Evolutionary conservation across 2,888 invertebrate species (phyloP).

Genomic region (Beris chalybata): DNA sequence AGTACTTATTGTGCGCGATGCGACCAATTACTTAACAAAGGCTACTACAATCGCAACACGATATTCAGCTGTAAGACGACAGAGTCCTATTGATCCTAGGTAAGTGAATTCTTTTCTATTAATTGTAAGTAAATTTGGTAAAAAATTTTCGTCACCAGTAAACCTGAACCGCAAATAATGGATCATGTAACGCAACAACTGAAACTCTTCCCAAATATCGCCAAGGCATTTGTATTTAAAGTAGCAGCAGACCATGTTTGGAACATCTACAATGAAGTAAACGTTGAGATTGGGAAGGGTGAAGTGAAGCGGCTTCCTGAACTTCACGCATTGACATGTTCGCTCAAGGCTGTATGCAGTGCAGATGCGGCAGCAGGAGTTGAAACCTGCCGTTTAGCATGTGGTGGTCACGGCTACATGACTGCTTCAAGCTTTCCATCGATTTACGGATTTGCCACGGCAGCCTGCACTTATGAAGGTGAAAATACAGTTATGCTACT

Average conservation of each 20-base stretch:
- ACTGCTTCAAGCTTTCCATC: conserved; percentile 81
- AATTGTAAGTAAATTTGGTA: background rate
- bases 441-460: conserved; percentile 81
- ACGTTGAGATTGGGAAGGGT: conserved; percentile 78
- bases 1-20: conserved; percentile 79
- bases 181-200: conserved; percentile 94
- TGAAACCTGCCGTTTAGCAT: conserved; percentile 85
- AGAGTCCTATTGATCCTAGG: conserved; percentile 84
- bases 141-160: conserved; percentile 57
- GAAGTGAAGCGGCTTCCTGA: conserved; percentile 82
- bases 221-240: conserved; percentile 77
- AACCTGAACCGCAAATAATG: conserved; percentile 85
- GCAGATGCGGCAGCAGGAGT: conserved; percentile 74
- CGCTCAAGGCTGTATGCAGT: conserved; percentile 86
- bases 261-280: conserved; percentile 83
- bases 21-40: conserved; percentile 75
- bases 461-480: conserved; percentile 93
- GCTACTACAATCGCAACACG: conserved; percentile 87
- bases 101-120: conserved; percentile 49
- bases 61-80: conserved; percentile 87
- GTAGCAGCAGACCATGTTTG: conserved; percentile 77
- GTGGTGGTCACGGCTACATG: conserved; percentile 97
- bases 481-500: conserved; percentile 92
- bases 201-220: conserved; percentile 83
- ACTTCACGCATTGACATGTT: conserved; percentile 85